phyloP scores from a whole-genome alignment of 2,888 invertebrate species.

The Pharmacophagus antenor region DNA sequence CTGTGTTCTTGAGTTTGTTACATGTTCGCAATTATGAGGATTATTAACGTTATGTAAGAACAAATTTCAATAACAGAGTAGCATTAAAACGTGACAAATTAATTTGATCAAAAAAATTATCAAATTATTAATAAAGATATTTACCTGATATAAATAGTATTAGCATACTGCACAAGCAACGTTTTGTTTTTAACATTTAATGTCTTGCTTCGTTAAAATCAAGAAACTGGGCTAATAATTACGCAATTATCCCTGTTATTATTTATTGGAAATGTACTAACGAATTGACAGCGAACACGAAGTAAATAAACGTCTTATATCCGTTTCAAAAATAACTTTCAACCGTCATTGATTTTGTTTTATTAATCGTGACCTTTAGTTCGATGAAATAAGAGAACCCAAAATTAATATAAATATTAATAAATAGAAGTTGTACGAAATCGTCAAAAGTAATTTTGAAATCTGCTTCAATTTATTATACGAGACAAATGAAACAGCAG shows the following conservation, averaged over 20 bases:
- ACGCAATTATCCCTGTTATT: too few species aligned
- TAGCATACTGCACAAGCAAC: too few species aligned
- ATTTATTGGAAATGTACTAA: too few species aligned
- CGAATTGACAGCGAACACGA: too few species aligned
- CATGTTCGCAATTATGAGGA: background rate
- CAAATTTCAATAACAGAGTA: background rate
- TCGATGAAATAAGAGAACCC: background rate
- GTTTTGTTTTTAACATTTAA: too few species aligned
- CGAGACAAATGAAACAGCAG: constrained; percentile 31
- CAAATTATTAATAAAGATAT: too few species aligned
- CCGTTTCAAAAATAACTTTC: background rate
- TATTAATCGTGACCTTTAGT: constrained; percentile 4
- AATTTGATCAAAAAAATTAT: too few species aligned
- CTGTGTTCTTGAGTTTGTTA: constrained; percentile 11
- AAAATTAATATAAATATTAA: constrained; percentile 21
- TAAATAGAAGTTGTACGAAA: constrained; percentile 18
- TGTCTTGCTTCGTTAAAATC: too few species aligned
- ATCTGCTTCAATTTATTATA: constrained; percentile 29
- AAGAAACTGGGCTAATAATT: too few species aligned
- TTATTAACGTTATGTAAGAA: background rate
- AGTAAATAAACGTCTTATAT: too few species aligned
- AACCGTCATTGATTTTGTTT: background rate
- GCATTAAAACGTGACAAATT: background rate
- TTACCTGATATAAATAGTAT: too few species aligned
- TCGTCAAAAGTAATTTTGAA: constrained; percentile 25